Percentiles rank a stretch among this genome's conserved stretches.
phyloP scores from a whole-genome alignment of 2,797 vertebrate genomes.

The Masticophis lateralis region DNA sequence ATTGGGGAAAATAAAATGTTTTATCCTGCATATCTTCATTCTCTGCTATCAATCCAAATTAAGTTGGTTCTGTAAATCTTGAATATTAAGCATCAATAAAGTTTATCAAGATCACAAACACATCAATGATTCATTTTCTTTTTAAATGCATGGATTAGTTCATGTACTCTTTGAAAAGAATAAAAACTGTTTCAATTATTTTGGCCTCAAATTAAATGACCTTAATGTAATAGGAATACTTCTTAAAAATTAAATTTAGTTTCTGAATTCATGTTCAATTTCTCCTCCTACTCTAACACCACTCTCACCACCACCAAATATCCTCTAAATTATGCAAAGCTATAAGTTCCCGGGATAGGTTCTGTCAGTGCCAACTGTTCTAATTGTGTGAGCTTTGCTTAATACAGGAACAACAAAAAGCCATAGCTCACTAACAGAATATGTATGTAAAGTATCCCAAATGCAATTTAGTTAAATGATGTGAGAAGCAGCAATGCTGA shows the following conservation, averaged over 20 bases:
- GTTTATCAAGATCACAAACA: conserved; percentile 41
- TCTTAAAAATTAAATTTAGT: not conserved
- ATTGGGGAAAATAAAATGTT: not conserved
- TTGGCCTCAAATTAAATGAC: conserved; percentile 44
- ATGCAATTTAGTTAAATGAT: not conserved
- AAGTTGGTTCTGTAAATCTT: not conserved
- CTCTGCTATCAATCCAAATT: not conserved
- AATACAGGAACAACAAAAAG: not conserved
- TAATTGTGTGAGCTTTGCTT: not conserved
- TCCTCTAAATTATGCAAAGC: not conserved
- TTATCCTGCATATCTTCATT: not conserved
- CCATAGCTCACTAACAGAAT: not conserved
- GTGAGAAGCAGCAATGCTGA: not conserved
- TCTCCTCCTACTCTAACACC: not conserved
- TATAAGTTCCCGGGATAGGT: not conserved
- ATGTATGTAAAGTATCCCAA: not conserved
- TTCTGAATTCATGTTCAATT: not conserved
- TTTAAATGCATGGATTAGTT: conserved; percentile 36
- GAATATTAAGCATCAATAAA: conserved; percentile 14
- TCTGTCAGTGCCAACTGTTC: not conserved
- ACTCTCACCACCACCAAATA: not conserved
- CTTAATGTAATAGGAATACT: conserved; percentile 23
- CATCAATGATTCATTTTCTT: conserved; percentile 23
- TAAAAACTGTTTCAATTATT: conserved; percentile 58
- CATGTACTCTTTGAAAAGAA: conserved; percentile 46